phyloP scores from a whole-genome alignment of 2,888 invertebrate species.

The Hipparchia semele region DNA sequence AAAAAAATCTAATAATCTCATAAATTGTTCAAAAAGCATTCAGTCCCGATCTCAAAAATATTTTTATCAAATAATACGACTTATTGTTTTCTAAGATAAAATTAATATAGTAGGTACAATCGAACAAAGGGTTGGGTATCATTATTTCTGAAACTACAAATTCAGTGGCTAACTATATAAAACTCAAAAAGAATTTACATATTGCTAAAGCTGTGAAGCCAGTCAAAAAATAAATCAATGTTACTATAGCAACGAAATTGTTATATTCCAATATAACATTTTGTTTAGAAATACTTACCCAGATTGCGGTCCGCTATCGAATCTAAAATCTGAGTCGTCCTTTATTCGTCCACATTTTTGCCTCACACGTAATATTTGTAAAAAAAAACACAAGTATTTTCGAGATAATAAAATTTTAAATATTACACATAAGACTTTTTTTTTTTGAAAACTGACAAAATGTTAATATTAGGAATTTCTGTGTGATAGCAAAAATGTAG shows the following conservation, averaged over 20 bases:
- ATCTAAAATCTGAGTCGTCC: conserved; percentile 18
- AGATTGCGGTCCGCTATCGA: neutral
- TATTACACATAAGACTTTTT: conserved; percentile 50
- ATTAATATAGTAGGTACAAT: neutral
- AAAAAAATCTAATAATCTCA: too few species aligned
- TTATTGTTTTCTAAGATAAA: too few species aligned
- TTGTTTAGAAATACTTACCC: neutral
- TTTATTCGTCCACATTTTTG: conserved; percentile 52
- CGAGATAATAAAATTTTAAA: conserved; percentile 59
- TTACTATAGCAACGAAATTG: neutral
- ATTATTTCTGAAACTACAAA: too few species aligned
- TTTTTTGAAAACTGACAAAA: conserved; percentile 51
- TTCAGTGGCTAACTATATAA: neutral
- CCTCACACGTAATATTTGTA: conserved; percentile 51
- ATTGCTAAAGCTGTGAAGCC: neutral
- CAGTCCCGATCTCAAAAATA: too few species aligned
- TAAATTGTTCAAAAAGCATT: too few species aligned
- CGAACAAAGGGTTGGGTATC: neutral
- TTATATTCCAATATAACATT: neutral
- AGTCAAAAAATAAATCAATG: neutral
- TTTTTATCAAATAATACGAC: too few species aligned
- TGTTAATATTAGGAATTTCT: conserved; percentile 45
- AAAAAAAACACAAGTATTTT: conserved; percentile 60
- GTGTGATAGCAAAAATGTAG: conserved; percentile 53
- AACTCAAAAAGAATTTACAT: neutral